Evolutionary conservation across 2,113 vertebrate genomes (phyloP).

Genomic region (Myotis brandtii): DNA sequence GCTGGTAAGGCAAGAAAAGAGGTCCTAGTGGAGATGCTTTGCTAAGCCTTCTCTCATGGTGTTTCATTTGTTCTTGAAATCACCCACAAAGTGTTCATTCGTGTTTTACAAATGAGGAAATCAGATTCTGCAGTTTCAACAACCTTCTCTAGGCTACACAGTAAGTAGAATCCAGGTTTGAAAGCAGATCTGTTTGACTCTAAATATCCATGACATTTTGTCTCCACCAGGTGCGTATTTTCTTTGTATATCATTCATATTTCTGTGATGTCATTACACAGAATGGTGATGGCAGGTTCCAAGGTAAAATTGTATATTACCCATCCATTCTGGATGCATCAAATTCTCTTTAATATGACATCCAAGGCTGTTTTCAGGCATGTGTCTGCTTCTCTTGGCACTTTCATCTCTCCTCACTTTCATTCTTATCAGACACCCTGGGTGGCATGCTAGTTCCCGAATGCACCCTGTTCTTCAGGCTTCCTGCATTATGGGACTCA

Average conservation of each 20-base stretch:
- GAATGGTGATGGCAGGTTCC: neutral
- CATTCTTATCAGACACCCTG: neutral
- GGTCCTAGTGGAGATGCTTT: neutral
- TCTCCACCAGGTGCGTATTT: neutral
- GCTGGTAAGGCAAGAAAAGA: neutral
- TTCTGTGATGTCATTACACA: neutral
- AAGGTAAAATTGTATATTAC: neutral
- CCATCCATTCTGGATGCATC: neutral
- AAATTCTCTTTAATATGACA: neutral
- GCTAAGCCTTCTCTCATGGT: neutral
- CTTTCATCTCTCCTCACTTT: neutral
- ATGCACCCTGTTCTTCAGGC: neutral
- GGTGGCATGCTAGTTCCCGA: neutral
- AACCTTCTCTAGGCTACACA: neutral
- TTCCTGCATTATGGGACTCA: neutral
- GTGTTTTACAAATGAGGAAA: neutral
- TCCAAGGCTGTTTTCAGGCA: neutral
- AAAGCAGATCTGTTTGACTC: neutral
- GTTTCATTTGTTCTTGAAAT: neutral
- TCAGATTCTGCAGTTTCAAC: neutral
- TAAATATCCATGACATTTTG: neutral
- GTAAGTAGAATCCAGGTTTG: neutral
- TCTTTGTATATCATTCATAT: neutral
- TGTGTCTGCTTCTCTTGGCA: neutral
- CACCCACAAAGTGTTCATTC: neutral